A percentile compares a stretch with the other conserved stretches of the same genome.
phyloP scores from a whole-genome alignment of 2,888 invertebrate species.

The Lamproptera curius region DNA sequence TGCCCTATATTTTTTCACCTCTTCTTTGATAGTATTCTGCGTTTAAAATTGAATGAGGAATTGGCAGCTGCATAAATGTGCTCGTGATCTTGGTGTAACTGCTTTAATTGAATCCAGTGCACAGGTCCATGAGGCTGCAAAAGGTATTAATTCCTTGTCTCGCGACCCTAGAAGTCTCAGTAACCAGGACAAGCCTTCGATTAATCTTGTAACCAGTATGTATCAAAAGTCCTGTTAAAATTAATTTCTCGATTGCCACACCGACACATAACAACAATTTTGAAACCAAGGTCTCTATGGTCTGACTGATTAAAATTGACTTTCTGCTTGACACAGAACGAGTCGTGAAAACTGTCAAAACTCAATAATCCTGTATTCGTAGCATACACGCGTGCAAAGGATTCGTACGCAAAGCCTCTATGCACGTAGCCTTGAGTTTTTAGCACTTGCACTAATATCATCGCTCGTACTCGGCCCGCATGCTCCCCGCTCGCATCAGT shows the following conservation, averaged over 20 bases:
- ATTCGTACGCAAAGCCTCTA: background rate
- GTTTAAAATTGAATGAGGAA: background rate
- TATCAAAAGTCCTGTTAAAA: no score
- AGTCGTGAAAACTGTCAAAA: background rate
- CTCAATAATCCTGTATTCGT: background rate
- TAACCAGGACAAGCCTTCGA: no score
- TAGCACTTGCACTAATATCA: background rate
- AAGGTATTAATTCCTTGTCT: no score
- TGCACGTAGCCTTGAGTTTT: background rate
- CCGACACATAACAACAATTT: no score
- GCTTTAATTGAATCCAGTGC: background rate
- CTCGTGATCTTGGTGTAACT: background rate
- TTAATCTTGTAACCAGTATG: no score
- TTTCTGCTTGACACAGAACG: background rate
- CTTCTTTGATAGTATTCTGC: background rate
- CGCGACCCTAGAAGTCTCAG: no score
- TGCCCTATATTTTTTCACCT: background rate
- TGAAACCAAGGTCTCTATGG: background rate
- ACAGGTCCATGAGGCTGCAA: background rate
- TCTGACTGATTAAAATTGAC: background rate
- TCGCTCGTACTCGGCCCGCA: no score
- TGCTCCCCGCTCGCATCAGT: background rate
- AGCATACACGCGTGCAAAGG: background rate
- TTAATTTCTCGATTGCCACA: no score
- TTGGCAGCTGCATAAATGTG: background rate